These are phyloP conservation scores for Vulpes lagopus DNA, from an alignment of 2,113 vertebrate genomes.

Conservation along the genomic window DNA sequence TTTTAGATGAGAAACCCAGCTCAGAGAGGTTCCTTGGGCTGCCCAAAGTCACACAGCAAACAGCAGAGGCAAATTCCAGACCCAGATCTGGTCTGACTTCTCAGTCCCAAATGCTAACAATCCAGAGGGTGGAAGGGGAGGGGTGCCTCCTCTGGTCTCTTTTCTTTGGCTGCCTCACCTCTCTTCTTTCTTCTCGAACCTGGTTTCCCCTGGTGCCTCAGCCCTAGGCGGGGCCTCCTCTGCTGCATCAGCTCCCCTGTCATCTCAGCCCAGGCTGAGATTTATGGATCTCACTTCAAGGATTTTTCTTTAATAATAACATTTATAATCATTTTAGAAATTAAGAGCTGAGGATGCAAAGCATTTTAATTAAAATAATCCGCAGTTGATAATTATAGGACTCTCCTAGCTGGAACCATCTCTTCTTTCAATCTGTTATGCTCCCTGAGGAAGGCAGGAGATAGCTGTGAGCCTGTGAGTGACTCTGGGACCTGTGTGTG, in stretches of 20 bases:
- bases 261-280: conserved; percentile 61
- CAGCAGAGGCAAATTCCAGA: not conserved
- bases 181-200: too few relatives aligned
- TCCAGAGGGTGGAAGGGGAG: not conserved
- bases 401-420: conserved; percentile 79
- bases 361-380: conserved; percentile 86
- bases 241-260: conserved; percentile 34
- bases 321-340: conserved; percentile 86
- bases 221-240: not conserved
- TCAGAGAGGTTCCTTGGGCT: not conserved
- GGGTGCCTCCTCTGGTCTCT: not conserved
- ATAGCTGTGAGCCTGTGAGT: not conserved
- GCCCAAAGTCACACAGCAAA: conserved; percentile 45
- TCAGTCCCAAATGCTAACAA: not conserved
- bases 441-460: conserved; percentile 45
- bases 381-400: conserved; percentile 81
- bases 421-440: conserved; percentile 78
- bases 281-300: conserved; percentile 80
- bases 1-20: not conserved
- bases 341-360: conserved; percentile 84
- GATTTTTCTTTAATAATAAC: conserved; percentile 84
- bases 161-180: not conserved
- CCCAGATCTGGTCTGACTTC: not conserved
- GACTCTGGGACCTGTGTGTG: not conserved
- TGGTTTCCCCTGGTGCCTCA: not conserved